Conservation (phyloP, 2,797 vertebrate species). For the Coranthus polyacanthus region DNA sequence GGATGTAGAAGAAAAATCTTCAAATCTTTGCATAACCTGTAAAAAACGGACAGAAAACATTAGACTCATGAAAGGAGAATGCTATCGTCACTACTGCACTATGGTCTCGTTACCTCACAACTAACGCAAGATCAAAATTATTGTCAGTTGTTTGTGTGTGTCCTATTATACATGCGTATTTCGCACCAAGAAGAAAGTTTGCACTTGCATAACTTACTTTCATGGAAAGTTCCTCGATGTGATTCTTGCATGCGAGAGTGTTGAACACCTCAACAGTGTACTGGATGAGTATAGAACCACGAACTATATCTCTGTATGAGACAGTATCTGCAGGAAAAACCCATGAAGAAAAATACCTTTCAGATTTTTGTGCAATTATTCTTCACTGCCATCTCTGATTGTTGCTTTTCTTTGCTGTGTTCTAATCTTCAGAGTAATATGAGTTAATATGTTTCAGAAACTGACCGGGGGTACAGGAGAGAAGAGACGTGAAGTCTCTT, state of each 20-base stretch:
- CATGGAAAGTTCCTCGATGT: constrained; percentile 78
- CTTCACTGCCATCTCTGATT: no score
- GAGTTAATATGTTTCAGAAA: no score
- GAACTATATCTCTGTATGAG: constrained; percentile 32
- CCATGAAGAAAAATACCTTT: background rate
- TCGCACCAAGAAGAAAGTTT: no score
- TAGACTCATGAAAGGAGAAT: no score
- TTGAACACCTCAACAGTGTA: constrained; percentile 59
- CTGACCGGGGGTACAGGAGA: constrained; percentile 80
- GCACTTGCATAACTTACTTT: no score
- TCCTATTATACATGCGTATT: no score
- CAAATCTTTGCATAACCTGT: constrained; percentile 75
- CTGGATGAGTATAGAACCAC: constrained; percentile 75
- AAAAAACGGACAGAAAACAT: constrained; percentile 44
- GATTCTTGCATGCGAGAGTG: constrained; percentile 9
- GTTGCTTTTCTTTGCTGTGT: background rate
- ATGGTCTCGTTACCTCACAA: no score
- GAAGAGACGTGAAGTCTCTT: constrained; percentile 79
- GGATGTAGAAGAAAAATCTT: accelerated
- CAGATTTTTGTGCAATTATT: no score
- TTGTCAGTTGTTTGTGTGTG: no score
- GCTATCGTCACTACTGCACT: no score
- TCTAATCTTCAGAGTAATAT: no score
- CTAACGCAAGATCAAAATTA: no score
- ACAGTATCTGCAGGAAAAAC: constrained; percentile 69